These are phyloP conservation scores for Rynchops niger DNA, from an alignment of 2,113 vertebrate species.

Conservation along the genomic window DNA sequence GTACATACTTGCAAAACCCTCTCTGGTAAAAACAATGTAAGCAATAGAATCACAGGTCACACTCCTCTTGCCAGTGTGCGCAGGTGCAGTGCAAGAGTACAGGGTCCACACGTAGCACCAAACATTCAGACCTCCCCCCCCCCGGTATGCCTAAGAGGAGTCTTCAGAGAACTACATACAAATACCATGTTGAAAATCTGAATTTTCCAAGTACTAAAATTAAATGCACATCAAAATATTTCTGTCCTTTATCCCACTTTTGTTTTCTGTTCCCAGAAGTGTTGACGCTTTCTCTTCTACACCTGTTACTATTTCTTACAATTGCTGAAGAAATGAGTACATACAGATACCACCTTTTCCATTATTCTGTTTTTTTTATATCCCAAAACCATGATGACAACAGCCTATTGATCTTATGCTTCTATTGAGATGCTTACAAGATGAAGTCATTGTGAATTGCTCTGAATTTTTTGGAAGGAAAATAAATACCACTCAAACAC, in stretches of 20 bases:
- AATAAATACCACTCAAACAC: neutral
- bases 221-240: neutral
- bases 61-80: neutral
- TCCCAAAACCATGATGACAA: neutral
- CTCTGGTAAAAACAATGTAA: neutral
- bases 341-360: neutral
- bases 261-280: neutral
- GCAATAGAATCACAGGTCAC: neutral
- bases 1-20: neutral
- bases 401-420: neutral
- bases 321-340: neutral
- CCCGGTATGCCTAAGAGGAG: rapidly evolving
- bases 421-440: neutral
- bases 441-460: neutral
- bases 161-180: neutral
- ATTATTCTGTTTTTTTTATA: neutral
- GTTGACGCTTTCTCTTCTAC: neutral
- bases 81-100: neutral
- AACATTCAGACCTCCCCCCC: neutral
- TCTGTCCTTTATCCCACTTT: neutral
- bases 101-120: neutral
- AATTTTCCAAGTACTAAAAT: neutral
- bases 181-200: neutral
- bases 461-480: neutral
- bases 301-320: neutral